A percentile compares a stretch with the other conserved stretches of the same genome.
Evolutionary conservation across 2,113 vertebrate genomes (phyloP).

Genomic region (Uria lomvia): DNA sequence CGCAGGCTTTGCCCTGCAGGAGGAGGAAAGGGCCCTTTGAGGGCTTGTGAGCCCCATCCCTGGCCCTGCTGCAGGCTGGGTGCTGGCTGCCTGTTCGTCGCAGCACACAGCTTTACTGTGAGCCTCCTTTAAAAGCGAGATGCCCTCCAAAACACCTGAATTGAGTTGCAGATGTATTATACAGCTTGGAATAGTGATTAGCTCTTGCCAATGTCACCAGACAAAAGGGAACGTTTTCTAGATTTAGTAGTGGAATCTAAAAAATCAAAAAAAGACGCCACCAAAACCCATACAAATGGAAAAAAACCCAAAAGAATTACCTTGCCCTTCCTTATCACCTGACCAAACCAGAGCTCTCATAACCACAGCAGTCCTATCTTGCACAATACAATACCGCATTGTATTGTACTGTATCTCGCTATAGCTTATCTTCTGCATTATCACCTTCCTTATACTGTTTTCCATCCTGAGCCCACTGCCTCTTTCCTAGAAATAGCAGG

Average conservation of each 20-base stretch:
- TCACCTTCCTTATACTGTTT: not conserved
- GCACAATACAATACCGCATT: not conserved
- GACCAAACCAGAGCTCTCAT: not conserved
- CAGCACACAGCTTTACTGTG: not conserved
- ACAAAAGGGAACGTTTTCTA: not conserved
- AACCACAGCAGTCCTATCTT: not conserved
- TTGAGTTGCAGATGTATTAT: not conserved
- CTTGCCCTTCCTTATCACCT: not conserved
- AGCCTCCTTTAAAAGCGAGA: not conserved
- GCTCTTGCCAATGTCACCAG: not conserved
- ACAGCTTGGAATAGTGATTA: not conserved
- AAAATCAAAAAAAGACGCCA: not conserved
- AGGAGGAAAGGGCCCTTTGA: not conserved
- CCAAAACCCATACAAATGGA: not conserved
- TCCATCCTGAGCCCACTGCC: not conserved
- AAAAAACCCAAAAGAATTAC: not conserved
- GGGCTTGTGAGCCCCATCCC: not conserved
- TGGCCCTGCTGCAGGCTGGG: not conserved
- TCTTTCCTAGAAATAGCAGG: not conserved
- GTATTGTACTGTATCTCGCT: not conserved
- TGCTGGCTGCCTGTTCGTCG: not conserved
- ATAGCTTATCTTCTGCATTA: not conserved
- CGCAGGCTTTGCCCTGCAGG: not conserved
- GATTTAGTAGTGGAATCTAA: not conserved
- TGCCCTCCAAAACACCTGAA: not conserved